Conservation (phyloP, 2,797 vertebrate genomes). For the Sarcophilus harrisii region DNA sequence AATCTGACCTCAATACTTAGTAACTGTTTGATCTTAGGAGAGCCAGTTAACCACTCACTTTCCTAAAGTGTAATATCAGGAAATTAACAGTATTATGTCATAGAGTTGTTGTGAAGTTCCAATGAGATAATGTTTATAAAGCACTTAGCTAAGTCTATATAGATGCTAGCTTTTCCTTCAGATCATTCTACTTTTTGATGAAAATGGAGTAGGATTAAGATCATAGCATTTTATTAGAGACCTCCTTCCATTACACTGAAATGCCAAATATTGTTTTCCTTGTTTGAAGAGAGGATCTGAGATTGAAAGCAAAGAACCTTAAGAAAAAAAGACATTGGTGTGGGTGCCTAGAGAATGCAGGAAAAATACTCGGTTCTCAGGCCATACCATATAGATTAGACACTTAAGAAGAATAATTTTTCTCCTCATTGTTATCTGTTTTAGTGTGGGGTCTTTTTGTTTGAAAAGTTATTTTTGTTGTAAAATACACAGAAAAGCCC, state of each 20-base stretch:
- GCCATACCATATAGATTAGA: not conserved
- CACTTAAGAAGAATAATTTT: not conserved
- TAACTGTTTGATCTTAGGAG: not conserved
- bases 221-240: not conserved
- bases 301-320: not conserved
- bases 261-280: not conserved
- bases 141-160: not conserved
- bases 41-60: not conserved
- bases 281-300: not conserved
- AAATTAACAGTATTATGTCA: not conserved
- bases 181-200: not conserved
- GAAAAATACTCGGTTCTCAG: not conserved
- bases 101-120: not conserved
- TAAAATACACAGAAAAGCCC: not conserved
- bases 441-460: not conserved
- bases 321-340: not conserved
- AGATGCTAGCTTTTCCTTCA: not conserved
- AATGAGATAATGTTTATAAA: not conserved
- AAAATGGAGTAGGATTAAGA: too few relatives aligned
- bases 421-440: not conserved
- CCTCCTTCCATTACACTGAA: not conserved
- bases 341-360: not conserved
- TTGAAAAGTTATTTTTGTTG: not conserved
- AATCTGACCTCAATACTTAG: not conserved
- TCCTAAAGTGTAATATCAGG: not conserved